A percentile compares a stretch with the other conserved stretches of the same genome.
These are phyloP conservation scores for Odontophorus gujanensis DNA, from an alignment of 2,113 vertebrate species.

Conservation along the genomic window DNA sequence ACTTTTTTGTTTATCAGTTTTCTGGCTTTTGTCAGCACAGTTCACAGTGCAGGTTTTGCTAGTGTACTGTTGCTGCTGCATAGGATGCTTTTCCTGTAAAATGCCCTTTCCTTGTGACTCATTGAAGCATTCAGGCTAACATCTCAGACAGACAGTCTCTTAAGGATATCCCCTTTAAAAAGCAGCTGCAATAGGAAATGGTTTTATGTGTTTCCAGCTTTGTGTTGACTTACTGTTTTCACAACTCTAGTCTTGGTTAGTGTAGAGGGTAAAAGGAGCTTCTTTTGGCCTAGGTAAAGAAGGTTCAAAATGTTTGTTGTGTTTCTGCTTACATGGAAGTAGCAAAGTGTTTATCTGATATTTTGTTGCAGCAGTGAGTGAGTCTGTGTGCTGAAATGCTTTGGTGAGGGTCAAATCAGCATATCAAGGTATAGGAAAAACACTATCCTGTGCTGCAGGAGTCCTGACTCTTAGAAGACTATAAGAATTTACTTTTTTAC, in stretches of 20 bases:
- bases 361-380: not conserved
- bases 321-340: not conserved
- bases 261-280: not conserved
- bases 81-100: conserved; percentile 63
- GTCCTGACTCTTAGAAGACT: not conserved
- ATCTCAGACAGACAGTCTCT: conserved; percentile 61
- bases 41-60: conserved; percentile 24
- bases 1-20: conserved; percentile 40
- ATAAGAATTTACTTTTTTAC: not conserved
- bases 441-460: not conserved
- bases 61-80: conserved; percentile 2
- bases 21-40: conserved; percentile 16
- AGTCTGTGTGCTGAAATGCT: not conserved
- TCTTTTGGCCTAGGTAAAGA: not conserved
- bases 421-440: not conserved
- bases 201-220: conserved; percentile 71
- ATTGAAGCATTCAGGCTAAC: conserved; percentile 38
- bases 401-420: not conserved
- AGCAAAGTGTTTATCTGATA: not conserved
- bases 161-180: conserved; percentile 73
- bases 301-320: not conserved
- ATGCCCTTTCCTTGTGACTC: conserved; percentile 59
- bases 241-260: conserved; percentile 13
- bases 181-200: conserved; percentile 69
- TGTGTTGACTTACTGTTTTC: conserved; percentile 52